These are phyloP conservation scores for Osedax frankpressi DNA, from an alignment of 2,888 invertebrate species.

Conservation along the genomic window DNA sequence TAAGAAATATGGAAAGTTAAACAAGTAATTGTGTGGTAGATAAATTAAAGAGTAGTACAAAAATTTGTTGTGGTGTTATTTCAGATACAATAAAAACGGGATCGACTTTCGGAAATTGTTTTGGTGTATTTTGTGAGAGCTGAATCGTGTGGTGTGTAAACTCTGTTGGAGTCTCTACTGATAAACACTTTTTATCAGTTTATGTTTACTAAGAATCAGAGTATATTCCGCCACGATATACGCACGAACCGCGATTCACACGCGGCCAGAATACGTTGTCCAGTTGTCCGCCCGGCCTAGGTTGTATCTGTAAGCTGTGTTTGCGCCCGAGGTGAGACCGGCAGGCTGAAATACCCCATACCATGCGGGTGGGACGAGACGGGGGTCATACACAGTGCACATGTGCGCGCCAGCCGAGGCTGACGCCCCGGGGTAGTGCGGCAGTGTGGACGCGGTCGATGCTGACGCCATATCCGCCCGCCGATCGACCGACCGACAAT, in stretches of 20 bases:
- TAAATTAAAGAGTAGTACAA: background rate
- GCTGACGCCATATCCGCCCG: constrained; percentile 3
- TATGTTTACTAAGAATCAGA: background rate
- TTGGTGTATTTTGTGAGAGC: background rate
- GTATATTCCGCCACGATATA: background rate
- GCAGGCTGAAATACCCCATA: background rate
- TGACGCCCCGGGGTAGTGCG: constrained; percentile 6
- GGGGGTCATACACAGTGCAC: constrained; percentile 5
- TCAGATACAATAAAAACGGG: background rate
- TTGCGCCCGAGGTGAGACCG: background rate
- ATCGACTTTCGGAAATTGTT: background rate
- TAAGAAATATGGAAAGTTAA: background rate
- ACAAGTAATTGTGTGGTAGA: background rate
- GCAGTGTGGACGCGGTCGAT: background rate
- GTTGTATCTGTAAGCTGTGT: background rate
- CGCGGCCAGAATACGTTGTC: background rate
- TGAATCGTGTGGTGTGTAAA: background rate
- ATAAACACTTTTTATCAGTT: background rate
- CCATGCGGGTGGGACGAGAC: too few relatives aligned
- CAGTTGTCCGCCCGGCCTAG: background rate
- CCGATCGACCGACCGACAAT: background rate
- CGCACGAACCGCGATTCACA: background rate
- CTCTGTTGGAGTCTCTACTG: background rate
- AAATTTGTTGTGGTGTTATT: background rate
- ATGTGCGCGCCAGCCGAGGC: constrained; percentile 1